Conservation (phyloP, 2,888 invertebrate species). For the Melinaea marsaeus region DNA sequence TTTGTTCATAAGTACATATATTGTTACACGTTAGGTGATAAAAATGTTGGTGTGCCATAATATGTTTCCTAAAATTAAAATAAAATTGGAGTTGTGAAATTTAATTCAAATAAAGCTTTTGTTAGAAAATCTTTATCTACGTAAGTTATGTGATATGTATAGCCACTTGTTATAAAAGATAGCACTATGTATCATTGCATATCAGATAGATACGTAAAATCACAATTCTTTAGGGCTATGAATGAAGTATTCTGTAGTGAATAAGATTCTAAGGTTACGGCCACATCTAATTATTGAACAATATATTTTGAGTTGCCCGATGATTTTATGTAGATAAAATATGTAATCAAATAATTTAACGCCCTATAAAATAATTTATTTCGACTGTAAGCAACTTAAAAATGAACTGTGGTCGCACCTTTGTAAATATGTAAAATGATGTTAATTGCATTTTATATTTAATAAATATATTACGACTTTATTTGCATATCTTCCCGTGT, state of each 20-base stretch:
- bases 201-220: constrained; percentile 48
- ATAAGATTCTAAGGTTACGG: constrained; percentile 10
- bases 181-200: constrained; percentile 74
- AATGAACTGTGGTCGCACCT: constrained; percentile 17
- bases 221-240: constrained; percentile 10
- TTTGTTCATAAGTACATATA: constrained; percentile 10
- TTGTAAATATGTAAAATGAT: constrained; percentile 48
- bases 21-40: constrained; percentile 28
- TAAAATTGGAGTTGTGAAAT: constrained; percentile 74
- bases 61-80: constrained; percentile 54
- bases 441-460: constrained; percentile 51
- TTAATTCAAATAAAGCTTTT: constrained; percentile 66
- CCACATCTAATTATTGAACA: constrained; percentile 10
- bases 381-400: no score
- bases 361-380: no score
- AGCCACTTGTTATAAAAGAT: constrained; percentile 72
- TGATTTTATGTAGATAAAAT: no score
- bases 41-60: constrained; percentile 70
- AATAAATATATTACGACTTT: constrained; percentile 31
- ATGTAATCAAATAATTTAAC: no score
- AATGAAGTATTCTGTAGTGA: constrained; percentile 2
- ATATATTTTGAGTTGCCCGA: no score
- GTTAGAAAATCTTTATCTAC: constrained; percentile 66
- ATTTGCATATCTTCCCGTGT: not conserved
- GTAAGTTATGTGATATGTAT: constrained; percentile 76